Percentiles rank a stretch among this genome's conserved stretches.
Evolutionary conservation across 2,113 vertebrate genomes (phyloP).

Genomic region (Phrynosoma platyrhinos): DNA sequence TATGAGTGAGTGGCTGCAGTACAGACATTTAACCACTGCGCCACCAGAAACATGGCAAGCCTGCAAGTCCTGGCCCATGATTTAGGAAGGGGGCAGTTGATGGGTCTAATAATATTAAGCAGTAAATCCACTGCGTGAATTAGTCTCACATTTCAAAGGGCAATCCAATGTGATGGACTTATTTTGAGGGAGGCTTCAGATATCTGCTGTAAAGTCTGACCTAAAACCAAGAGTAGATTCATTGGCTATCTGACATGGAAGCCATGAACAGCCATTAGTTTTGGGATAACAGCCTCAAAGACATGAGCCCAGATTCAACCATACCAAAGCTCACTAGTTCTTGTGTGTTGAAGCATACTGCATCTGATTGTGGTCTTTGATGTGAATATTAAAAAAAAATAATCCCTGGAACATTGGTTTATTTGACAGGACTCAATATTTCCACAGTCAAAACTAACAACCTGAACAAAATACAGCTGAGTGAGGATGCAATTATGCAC

Average conservation of each 20-base stretch:
- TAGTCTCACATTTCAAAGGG: too few species aligned
- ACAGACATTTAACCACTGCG: too few species aligned
- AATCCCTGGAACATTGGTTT: slow-evolving; percentile 21
- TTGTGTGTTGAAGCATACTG: neutral
- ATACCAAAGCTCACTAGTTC: neutral
- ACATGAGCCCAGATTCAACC: neutral
- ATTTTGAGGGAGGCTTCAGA: too few species aligned
- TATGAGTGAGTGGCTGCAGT: too few species aligned
- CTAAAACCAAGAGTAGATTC: too few species aligned
- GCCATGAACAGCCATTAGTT: neutral
- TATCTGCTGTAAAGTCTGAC: too few species aligned
- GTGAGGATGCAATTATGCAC: slow-evolving; percentile 34
- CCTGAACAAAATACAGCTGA: slow-evolving; percentile 26
- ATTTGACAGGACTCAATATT: slow-evolving; percentile 28
- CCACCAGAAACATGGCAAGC: neutral
- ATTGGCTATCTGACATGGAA: neutral
- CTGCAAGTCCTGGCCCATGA: neutral
- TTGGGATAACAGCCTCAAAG: neutral
- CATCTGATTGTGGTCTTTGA: neutral
- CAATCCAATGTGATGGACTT: too few species aligned
- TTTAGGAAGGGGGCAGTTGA: too few species aligned
- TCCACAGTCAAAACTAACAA: slow-evolving; percentile 18
- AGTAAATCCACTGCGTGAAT: too few species aligned
- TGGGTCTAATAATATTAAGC: too few species aligned
- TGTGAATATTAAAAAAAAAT: slow-evolving; percentile 20